phyloP scores from a whole-genome alignment of 2,888 invertebrate species.

The Cephus sareptanus region DNA sequence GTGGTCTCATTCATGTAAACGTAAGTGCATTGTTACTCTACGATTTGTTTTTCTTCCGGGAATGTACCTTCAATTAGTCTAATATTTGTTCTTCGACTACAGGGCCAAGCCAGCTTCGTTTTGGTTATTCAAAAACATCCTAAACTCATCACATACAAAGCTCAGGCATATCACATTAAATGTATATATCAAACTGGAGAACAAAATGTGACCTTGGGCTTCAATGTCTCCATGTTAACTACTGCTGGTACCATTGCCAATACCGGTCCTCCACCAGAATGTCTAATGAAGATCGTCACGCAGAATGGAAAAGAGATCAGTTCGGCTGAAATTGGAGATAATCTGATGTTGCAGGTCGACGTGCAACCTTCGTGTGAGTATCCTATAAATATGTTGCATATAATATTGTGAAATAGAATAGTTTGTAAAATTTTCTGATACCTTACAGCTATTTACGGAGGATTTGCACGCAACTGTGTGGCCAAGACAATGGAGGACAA shows the following conservation, averaged over 20 bases:
- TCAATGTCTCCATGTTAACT: constrained; percentile 95
- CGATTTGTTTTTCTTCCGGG: not conserved
- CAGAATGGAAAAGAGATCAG: constrained; percentile 88
- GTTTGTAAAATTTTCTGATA: not conserved
- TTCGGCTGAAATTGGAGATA: constrained; percentile 92
- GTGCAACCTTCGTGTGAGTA: constrained; percentile 76
- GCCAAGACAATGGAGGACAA: constrained; percentile 92
- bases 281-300: constrained; percentile 91
- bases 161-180: constrained; percentile 95
- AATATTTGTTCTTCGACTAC: constrained; percentile 33
- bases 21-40: constrained; percentile 68
- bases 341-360: constrained; percentile 86
- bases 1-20: constrained; percentile 91
- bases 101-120: constrained; percentile 93
- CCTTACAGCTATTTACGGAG: constrained; percentile 85
- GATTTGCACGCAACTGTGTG: constrained; percentile 92
- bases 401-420: constrained; percentile 49
- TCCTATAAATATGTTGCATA: constrained; percentile 67
- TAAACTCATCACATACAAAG: constrained; percentile 92
- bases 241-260: constrained; percentile 96
- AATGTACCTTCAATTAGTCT: constrained; percentile 6
- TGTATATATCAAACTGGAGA: constrained; percentile 95
- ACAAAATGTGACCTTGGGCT: constrained; percentile 91
- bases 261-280: constrained; percentile 93
- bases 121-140: constrained; percentile 97